These are phyloP conservation scores for Megathymus violae DNA, from an alignment of 1,140 invertebrate species.

Conservation along the genomic window DNA sequence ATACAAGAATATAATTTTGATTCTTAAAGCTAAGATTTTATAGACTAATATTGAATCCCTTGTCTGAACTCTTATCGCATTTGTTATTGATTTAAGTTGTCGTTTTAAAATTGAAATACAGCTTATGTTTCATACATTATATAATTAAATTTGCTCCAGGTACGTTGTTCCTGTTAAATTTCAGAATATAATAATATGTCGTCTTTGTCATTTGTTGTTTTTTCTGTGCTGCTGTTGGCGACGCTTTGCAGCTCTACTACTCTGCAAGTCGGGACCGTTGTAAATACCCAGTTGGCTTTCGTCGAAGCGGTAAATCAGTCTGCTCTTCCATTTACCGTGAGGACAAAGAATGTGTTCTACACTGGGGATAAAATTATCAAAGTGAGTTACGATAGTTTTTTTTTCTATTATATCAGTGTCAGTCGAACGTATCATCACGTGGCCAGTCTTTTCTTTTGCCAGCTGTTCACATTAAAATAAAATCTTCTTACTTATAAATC, in stretches of 20 bases:
- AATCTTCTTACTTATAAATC: no score
- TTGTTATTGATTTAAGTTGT: not conserved
- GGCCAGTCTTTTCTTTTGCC: no score
- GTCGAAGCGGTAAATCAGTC: slow-evolving; percentile 57
- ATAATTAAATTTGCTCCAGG: not conserved
- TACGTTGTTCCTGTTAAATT: not conserved
- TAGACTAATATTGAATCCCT: not conserved
- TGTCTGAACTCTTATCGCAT: not conserved
- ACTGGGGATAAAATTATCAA: slow-evolving; percentile 56
- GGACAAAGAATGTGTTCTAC: slow-evolving; percentile 66
- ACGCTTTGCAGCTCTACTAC: slow-evolving; percentile 1
- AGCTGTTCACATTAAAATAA: no score
- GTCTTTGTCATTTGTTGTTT: not conserved
- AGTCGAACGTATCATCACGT: no score
- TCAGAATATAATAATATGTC: slow-evolving; percentile 1
- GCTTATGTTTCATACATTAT: slow-evolving; percentile 10
- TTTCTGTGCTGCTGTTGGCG: slow-evolving; percentile 7
- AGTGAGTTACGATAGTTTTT: slow-evolving; percentile 42
- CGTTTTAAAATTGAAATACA: slow-evolving; percentile 3
- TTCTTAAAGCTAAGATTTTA: not conserved
- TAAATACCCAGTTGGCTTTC: slow-evolving; percentile 49
- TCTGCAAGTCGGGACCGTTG: slow-evolving; percentile 42
- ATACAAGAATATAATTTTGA: slow-evolving; percentile 2
- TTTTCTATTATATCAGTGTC: no score
- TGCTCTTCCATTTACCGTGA: slow-evolving; percentile 48